phyloP scores from a whole-genome alignment of 2,797 vertebrate species.

The Tamandua tetradactyla region DNA sequence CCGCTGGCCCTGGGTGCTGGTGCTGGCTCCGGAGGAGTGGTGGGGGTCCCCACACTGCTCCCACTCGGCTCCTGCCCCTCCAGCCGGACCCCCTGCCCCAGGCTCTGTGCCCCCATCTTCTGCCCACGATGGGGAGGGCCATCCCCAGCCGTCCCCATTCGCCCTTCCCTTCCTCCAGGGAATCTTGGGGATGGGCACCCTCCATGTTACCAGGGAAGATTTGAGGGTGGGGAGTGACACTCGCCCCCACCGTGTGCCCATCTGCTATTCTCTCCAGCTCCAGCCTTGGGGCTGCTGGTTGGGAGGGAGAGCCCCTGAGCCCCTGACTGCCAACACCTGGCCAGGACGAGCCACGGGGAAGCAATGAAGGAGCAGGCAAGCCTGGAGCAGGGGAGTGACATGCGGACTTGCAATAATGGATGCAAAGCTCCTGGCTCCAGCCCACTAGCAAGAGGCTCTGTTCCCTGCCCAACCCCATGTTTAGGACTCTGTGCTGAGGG shows the following conservation, averaged over 20 bases:
- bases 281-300: neutral
- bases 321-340: neutral
- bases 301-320: too few species aligned
- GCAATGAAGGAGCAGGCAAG: neutral
- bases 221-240: neutral
- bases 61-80: neutral
- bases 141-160: neutral
- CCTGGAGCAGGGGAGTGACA: too few species aligned
- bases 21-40: neutral
- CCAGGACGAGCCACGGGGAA: neutral
- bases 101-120: neutral
- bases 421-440: neutral
- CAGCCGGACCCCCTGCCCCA: neutral
- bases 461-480: neutral
- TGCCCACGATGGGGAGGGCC: neutral
- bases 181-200: neutral
- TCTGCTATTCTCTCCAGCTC: neutral
- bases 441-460: too few species aligned
- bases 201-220: neutral
- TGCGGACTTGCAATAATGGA: rapidly evolving
- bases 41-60: neutral
- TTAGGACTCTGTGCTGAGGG: too few species aligned
- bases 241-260: neutral
- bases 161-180: neutral
- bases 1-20: rapidly evolving